A percentile compares a stretch with the other conserved stretches of the same genome.
Evolutionary conservation across 1,140 invertebrate species (phyloP).

Genomic region (Drosophila malerkotliana): DNA sequence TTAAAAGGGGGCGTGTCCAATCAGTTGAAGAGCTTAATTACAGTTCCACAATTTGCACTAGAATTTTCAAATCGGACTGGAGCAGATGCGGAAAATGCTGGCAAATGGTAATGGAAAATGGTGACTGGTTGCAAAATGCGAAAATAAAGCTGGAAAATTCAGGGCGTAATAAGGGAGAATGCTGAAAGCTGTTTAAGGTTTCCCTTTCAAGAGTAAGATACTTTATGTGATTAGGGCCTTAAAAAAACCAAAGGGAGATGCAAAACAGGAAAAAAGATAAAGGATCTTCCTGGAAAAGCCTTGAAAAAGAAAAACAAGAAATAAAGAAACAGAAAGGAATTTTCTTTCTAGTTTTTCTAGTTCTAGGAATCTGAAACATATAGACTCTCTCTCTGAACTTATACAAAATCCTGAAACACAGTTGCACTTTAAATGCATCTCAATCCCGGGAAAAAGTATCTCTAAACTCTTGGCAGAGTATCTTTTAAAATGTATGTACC

Average conservation of each 20-base stretch:
- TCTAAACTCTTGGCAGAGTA: not conserved
- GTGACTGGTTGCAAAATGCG: not conserved
- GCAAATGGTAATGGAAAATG: slow-evolving; percentile 14
- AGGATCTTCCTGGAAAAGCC: not conserved
- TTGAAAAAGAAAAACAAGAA: not conserved
- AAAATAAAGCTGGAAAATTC: slow-evolving; percentile 33
- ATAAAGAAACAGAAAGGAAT: not conserved
- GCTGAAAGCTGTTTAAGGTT: slow-evolving; percentile 26
- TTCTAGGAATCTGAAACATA: too few species aligned
- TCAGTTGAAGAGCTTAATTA: slow-evolving; percentile 46
- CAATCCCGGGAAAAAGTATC: not conserved
- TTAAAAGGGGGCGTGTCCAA: slow-evolving; percentile 50
- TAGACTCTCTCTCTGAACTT: too few species aligned
- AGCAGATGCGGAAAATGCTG: slow-evolving; percentile 26
- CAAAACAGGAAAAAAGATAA: not conserved
- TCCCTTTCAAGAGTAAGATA: slow-evolving; percentile 18
- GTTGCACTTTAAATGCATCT: not conserved
- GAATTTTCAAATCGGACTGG: slow-evolving; percentile 15
- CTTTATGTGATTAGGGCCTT: slow-evolving; percentile 28
- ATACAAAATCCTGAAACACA: not conserved
- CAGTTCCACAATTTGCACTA: slow-evolving; percentile 23
- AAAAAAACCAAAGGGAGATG: not conserved
- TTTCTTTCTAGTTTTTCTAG: too few species aligned
- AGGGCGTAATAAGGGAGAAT: slow-evolving; percentile 2
- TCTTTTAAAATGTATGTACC: not conserved